phyloP scores from a whole-genome alignment of 2,888 invertebrate species.

The Ophion ventricosus region DNA sequence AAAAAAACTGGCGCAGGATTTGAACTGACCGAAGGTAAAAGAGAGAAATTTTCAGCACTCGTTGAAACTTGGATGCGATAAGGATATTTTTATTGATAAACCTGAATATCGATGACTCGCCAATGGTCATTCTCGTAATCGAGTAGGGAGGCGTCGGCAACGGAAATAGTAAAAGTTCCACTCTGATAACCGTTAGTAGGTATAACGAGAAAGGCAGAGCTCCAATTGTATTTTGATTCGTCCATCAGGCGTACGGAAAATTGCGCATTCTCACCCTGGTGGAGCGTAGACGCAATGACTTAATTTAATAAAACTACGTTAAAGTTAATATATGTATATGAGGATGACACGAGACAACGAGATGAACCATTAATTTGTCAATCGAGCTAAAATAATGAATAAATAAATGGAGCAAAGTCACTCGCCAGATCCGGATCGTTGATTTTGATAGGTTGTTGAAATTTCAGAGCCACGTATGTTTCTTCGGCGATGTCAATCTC shows the following conservation, averaged over 20 bases:
- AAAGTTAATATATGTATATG: neutral
- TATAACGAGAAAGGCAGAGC: conserved; percentile 86
- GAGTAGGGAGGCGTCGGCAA: conserved; percentile 84
- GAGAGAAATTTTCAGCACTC: too few species aligned
- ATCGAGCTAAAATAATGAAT: neutral
- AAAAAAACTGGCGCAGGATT: too few species aligned
- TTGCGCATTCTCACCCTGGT: conserved; percentile 86
- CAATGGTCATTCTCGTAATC: conserved; percentile 86
- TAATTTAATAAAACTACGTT: neutral
- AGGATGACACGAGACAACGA: neutral
- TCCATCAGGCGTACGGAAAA: conserved; percentile 83
- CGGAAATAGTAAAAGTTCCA: conserved; percentile 86
- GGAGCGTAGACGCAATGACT: neutral
- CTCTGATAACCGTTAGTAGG: conserved; percentile 86
- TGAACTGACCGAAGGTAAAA: too few species aligned
- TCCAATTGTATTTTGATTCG: conserved; percentile 72
- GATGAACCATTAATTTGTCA: too few species aligned
- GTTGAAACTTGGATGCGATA: neutral
- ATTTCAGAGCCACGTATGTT: conserved; percentile 84
- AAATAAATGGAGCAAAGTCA: conserved; percentile 5
- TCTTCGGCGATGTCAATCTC: conserved; percentile 84
- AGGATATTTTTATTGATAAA: conserved; percentile 67
- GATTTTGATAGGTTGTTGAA: conserved; percentile 84
- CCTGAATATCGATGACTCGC: conserved; percentile 83
- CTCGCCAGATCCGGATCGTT: conserved; percentile 81